A percentile compares a stretch with the other conserved stretches of the same genome.
Evolutionary conservation across 92 coral and sea anemone genomes (phyloP).

Genomic region (Porites cylindrica): DNA sequence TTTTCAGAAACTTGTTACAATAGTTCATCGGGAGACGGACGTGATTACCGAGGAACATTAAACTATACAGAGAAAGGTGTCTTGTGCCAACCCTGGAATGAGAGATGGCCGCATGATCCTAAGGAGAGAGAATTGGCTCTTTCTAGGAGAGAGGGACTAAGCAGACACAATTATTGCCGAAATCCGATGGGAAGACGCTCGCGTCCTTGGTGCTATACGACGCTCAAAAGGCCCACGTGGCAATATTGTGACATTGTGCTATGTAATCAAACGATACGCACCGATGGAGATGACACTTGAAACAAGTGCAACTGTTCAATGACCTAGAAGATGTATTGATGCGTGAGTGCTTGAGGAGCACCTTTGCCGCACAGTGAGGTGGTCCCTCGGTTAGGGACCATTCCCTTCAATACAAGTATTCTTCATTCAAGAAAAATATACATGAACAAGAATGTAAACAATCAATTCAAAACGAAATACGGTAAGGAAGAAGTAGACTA

Average conservation of each 20-base stretch:
- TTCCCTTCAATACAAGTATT: constrained; percentile 9
- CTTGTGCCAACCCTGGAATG: constrained; percentile 93
- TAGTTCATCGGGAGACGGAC: constrained; percentile 75
- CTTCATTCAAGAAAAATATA: neutral
- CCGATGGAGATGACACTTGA: constrained; percentile 40
- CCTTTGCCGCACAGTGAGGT: constrained; percentile 7
- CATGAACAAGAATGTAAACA: neutral
- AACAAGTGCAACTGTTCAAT: neutral
- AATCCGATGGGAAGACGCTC: constrained; percentile 87
- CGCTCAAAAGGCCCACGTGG: constrained; percentile 83
- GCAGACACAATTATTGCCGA: constrained; percentile 91
- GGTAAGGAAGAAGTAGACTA: neutral
- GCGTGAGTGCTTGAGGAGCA: constrained; percentile 12
- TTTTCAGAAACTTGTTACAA: constrained; percentile 71
- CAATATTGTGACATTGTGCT: constrained; percentile 93
- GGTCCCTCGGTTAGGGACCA: neutral
- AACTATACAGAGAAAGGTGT: constrained; percentile 92
- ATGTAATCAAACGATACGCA: constrained; percentile 47
- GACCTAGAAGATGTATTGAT: neutral
- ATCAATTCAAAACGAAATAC: neutral
- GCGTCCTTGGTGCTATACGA: constrained; percentile 98
- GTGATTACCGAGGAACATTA: constrained; percentile 83
- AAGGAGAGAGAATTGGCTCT: constrained; percentile 55
- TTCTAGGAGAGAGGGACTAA: constrained; percentile 75
- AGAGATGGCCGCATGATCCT: constrained; percentile 89